phyloP scores from a whole-genome alignment of 2,113 vertebrate species.

The Smithornis capensis region DNA sequence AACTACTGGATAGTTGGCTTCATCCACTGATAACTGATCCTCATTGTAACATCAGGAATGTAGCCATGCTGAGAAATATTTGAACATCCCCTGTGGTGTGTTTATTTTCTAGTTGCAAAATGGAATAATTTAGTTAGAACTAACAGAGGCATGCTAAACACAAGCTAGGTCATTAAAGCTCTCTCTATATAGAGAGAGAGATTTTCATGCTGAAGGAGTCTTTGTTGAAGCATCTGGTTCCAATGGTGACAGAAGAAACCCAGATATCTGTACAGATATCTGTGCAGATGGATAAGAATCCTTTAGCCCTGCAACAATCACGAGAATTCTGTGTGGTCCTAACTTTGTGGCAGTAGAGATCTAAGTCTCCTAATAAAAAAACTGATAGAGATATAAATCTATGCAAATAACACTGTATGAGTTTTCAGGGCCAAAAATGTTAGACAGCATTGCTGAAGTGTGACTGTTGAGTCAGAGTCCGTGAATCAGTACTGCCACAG shows the following conservation, averaged over 20 bases:
- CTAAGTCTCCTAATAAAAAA: neutral
- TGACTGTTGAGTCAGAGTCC: neutral
- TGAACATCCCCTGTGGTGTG: neutral
- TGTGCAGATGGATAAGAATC: neutral
- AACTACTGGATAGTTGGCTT: neutral
- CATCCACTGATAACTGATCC: neutral
- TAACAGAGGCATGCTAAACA: neutral
- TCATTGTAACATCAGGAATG: neutral
- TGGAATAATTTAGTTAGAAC: neutral
- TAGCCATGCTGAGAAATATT: neutral
- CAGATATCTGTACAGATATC: neutral
- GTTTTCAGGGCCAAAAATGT: neutral
- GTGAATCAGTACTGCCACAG: neutral
- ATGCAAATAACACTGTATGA: neutral
- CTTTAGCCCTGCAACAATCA: neutral
- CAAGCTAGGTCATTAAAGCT: conserved; percentile 3
- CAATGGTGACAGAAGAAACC: neutral
- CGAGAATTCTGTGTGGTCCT: neutral
- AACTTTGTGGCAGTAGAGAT: neutral
- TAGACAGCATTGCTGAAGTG: neutral
- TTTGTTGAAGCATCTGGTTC: neutral
- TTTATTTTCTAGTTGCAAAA: neutral
- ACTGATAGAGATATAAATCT: neutral
- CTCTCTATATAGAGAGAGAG: neutral
- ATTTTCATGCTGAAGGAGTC: neutral